Percentiles rank a stretch among this genome's conserved stretches.
Evolutionary conservation across 2,797 vertebrate genomes (phyloP).

Genomic region (Silurus aristotelis): DNA sequence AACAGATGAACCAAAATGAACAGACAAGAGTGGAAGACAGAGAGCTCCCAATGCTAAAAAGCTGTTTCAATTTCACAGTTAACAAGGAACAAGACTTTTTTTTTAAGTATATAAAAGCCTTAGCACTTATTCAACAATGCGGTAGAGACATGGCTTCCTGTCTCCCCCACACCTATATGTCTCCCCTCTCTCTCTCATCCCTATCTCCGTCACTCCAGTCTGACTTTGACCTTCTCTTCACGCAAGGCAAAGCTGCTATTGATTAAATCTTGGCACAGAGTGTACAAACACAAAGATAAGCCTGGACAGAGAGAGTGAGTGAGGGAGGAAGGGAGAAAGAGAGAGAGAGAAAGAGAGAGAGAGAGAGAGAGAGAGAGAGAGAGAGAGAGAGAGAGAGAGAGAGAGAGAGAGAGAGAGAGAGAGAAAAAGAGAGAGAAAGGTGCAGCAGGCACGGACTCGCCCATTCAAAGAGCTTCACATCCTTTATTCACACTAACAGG

Average conservation of each 20-base stretch:
- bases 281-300: conserved; percentile 82
- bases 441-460: conserved; percentile 22
- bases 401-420: conserved; percentile 17
- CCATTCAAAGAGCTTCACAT: conserved; percentile 60
- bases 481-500: conserved; percentile 68
- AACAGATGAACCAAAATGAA: conserved; percentile 53
- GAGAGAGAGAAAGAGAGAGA: not conserved
- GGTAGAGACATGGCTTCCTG: conserved; percentile 34
- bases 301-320: conserved; percentile 58
- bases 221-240: conserved; percentile 80
- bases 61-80: conserved; percentile 54
- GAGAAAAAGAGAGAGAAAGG: conserved; percentile 12
- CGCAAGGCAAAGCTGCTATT: conserved; percentile 78
- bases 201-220: conserved; percentile 59
- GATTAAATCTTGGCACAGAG: conserved; percentile 81
- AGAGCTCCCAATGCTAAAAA: conserved; percentile 66
- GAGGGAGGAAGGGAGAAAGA: conserved; percentile 34
- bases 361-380: not conserved
- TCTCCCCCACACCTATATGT: conserved; percentile 19
- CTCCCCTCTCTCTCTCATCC: conserved; percentile 44
- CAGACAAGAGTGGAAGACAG: conserved; percentile 50
- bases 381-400: conserved; percentile 35
- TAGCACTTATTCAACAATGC: conserved; percentile 49
- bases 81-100: conserved; percentile 28
- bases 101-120: conserved; percentile 40